Conservation (phyloP, 2,888 invertebrate genomes). For the Microchrysa polita region DNA sequence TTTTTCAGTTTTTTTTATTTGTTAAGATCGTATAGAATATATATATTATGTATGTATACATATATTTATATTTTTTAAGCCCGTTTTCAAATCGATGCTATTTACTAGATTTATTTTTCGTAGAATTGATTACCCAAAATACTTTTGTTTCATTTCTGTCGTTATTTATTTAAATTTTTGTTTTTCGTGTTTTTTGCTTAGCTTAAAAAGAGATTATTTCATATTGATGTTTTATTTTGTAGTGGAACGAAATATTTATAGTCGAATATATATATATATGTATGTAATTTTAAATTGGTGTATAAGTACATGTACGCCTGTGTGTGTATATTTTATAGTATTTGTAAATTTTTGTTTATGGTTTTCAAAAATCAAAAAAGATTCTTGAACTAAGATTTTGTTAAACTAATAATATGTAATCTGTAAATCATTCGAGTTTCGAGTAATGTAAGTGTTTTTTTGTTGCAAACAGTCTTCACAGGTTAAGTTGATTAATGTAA, state of each 20-base stretch:
- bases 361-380: conserved; percentile 22
- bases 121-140: conserved; percentile 27
- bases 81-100: conserved; percentile 25
- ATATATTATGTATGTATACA: too few relatives aligned
- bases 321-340: too few relatives aligned
- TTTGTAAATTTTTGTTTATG: too few relatives aligned
- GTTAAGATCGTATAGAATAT: background rate
- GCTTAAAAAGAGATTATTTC: background rate
- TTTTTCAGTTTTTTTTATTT: background rate
- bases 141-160: conserved; percentile 14
- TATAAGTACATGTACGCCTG: conserved; percentile 22
- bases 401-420: too few relatives aligned
- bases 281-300: background rate
- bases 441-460: background rate
- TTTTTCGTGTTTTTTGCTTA: background rate
- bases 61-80: conserved; percentile 12
- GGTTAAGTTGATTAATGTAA: conserved; percentile 12
- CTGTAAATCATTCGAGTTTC: background rate
- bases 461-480: conserved; percentile 31
- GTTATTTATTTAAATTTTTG: too few relatives aligned
- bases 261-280: background rate
- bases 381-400: background rate
- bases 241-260: background rate
- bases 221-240: background rate
- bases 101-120: background rate